Percentiles rank a stretch among this genome's conserved stretches.
These are phyloP conservation scores for Haliclona indistincta DNA, from an alignment of 37 sponge, comb jelly and placozoan species.

Conservation along the genomic window DNA sequence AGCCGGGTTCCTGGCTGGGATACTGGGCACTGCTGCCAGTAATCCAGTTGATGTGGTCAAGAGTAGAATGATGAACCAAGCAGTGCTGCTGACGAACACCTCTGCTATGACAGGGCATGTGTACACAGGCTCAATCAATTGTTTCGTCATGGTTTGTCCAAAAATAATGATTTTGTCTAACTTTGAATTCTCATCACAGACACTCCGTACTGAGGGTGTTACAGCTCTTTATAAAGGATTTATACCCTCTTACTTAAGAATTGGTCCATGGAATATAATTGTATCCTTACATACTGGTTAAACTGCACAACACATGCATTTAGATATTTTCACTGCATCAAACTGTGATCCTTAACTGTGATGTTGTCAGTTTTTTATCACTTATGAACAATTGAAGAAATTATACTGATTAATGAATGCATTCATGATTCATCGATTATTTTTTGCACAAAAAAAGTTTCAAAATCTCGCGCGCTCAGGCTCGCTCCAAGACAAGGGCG, in stretches of 20 bases:
- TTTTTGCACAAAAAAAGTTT: background rate
- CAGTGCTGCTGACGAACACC: constrained; percentile 7
- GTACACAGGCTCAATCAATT: constrained; percentile 74
- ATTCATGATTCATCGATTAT: too few species aligned
- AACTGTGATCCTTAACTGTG: background rate
- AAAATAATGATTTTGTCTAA: background rate
- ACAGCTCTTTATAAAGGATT: constrained; percentile 91
- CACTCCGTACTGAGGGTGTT: constrained; percentile 73
- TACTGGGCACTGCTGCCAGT: constrained; percentile 66
- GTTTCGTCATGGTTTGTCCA: constrained; percentile 65
- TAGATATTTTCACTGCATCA: background rate
- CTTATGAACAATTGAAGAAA: constrained; percentile 61
- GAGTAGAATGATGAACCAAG: constrained; percentile 92
- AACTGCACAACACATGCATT: background rate
- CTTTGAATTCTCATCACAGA: constrained; percentile 34
- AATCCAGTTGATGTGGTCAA: constrained; percentile 93
- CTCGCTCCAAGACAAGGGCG: too few species aligned
- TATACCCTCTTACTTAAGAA: constrained; percentile 79
- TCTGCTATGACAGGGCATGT: constrained; percentile 4
- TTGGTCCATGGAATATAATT: constrained; percentile 96
- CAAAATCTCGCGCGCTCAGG: background rate
- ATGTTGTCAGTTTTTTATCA: constrained; percentile 67
- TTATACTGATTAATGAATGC: constrained; percentile 18
- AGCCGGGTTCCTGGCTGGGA: constrained; percentile 73
- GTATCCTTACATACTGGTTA: constrained; percentile 49